Percentiles rank a stretch among this genome's conserved stretches.
Evolutionary conservation across 2,113 vertebrate genomes (phyloP).

Genomic region (Phodopus roborovskii): DNA sequence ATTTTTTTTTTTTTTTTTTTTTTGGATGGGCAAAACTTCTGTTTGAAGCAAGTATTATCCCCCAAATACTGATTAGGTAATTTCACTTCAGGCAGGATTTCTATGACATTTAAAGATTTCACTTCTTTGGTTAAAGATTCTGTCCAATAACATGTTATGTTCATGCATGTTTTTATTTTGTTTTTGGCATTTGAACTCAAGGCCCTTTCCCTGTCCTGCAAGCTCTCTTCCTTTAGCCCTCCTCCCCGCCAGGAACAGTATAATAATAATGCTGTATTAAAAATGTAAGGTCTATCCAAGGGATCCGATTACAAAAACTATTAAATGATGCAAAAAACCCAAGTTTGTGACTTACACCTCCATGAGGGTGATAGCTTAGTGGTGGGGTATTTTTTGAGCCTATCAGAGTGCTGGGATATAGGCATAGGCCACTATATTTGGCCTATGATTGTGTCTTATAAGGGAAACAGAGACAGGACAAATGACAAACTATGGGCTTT

Average conservation of each 20-base stretch:
- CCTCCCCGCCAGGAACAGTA: background rate
- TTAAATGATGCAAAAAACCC: background rate
- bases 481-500: background rate
- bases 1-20: background rate
- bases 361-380: background rate
- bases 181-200: background rate
- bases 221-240: background rate
- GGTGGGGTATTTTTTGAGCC: background rate
- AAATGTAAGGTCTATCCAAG: background rate
- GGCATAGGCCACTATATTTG: background rate
- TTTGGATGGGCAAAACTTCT: background rate
- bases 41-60: background rate
- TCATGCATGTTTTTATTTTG: background rate
- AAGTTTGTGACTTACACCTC: background rate
- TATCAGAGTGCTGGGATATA: no score
- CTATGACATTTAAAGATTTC: background rate
- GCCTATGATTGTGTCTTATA: background rate
- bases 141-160: background rate
- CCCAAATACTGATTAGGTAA: background rate
- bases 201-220: no score
- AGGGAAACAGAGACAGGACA: conserved; percentile 4
- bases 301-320: background rate
- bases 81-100: background rate
- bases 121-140: background rate
- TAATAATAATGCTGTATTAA: background rate